Evolutionary conservation across 2,888 invertebrate species (phyloP).

Genomic region (Parthenolecanium corni): DNA sequence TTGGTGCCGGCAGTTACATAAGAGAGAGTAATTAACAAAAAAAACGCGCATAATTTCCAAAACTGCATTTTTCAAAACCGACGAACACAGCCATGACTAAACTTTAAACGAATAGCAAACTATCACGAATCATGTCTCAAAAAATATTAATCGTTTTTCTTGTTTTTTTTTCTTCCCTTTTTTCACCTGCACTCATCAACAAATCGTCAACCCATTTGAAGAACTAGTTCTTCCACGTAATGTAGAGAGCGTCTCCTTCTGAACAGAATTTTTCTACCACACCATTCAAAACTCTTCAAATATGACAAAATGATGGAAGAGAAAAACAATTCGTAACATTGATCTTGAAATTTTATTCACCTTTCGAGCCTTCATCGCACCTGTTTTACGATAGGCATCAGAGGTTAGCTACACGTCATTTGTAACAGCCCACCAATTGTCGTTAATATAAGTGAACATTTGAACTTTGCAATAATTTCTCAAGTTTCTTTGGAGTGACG

Average conservation of each 20-base stretch:
- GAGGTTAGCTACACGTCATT: background rate
- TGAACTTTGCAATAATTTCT: too few species aligned
- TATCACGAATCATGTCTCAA: background rate
- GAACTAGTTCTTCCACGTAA: background rate
- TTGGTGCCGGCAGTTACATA: background rate
- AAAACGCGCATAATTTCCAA: background rate
- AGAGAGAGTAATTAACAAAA: background rate
- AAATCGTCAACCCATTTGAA: background rate
- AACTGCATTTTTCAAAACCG: slow-evolving; percentile 6
- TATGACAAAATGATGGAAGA: background rate
- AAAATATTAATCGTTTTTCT: background rate
- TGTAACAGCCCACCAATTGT: background rate
- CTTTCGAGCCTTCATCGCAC: slow-evolving; percentile 1
- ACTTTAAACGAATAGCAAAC: background rate
- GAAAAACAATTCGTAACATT: slow-evolving; percentile 6
- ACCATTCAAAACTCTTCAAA: background rate
- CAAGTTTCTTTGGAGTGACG: too few species aligned
- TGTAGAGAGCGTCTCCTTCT: background rate
- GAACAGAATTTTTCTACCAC: too few species aligned
- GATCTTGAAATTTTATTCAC: slow-evolving; percentile 8
- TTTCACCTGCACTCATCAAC: background rate
- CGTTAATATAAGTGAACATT: background rate
- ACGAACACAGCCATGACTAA: slow-evolving; percentile 3
- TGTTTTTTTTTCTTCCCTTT: background rate
- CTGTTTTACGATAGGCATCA: background rate